A percentile compares a stretch with the other conserved stretches of the same genome.
Conservation (phyloP, 2,888 invertebrate species). For the Alsophila aescularia region DNA sequence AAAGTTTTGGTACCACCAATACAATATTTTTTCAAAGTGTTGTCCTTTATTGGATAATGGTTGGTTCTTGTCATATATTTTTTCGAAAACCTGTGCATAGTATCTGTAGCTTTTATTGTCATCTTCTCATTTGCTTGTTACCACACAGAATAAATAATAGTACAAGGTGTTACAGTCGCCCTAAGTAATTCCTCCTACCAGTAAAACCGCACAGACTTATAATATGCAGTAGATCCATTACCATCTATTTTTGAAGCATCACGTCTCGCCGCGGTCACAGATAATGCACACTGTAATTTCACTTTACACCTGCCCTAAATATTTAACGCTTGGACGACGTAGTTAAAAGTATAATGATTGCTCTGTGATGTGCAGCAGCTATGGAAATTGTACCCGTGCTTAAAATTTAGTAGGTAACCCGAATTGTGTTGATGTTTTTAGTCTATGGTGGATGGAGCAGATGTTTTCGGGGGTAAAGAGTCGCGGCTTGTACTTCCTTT, state of each 20-base stretch:
- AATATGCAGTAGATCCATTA: not conserved
- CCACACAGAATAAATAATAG: too few relatives aligned
- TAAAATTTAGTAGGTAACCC: not conserved
- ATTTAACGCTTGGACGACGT: conserved; percentile 62
- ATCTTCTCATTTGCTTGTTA: too few relatives aligned
- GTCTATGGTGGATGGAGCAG: not conserved
- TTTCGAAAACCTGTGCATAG: too few relatives aligned
- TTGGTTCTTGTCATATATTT: too few relatives aligned
- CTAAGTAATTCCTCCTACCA: too few relatives aligned
- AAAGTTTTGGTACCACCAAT: too few relatives aligned
- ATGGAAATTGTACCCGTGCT: conserved; percentile 14
- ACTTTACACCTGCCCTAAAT: conserved; percentile 52
- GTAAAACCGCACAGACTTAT: not conserved
- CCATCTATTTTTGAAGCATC: conserved; percentile 1
- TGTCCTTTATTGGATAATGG: too few relatives aligned
- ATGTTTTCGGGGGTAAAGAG: not conserved
- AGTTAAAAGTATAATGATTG: conserved; percentile 55
- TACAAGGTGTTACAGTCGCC: too few relatives aligned
- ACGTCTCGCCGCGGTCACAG: conserved; percentile 39
- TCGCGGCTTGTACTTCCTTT: too few relatives aligned
- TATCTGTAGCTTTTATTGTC: too few relatives aligned
- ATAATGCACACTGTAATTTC: conserved; percentile 38
- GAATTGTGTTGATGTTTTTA: not conserved
- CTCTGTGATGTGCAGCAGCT: conserved; percentile 27
- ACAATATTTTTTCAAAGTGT: too few relatives aligned